Conservation (phyloP, 1,140 invertebrate species). For the Pristionchus pacificus region DNA sequence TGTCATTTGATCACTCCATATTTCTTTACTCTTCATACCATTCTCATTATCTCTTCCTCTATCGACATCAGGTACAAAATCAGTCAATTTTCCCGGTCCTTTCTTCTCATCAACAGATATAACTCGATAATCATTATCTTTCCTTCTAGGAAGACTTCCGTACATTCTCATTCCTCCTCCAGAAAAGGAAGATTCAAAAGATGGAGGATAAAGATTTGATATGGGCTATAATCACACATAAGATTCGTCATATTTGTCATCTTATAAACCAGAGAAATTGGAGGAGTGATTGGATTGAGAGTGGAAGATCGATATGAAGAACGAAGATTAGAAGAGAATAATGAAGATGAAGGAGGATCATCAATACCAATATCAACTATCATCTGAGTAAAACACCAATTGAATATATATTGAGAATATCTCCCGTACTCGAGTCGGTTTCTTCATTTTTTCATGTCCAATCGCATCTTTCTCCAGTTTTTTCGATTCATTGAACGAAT, state of each 20-base stretch:
- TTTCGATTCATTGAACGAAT: too few relatives aligned
- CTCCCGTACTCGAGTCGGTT: too few relatives aligned
- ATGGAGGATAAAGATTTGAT: too few relatives aligned
- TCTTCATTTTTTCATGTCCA: too few relatives aligned
- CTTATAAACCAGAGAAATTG: too few relatives aligned
- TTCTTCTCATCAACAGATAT: neutral
- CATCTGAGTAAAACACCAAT: neutral
- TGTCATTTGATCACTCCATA: neutral
- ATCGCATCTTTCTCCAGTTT: too few relatives aligned
- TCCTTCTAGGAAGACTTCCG: neutral
- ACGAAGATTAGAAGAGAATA: neutral
- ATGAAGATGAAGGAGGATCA: neutral
- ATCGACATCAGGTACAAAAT: neutral
- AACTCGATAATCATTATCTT: neutral
- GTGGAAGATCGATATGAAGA: neutral
- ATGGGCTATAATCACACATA: too few relatives aligned
- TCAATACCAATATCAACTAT: neutral
- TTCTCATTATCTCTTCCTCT: neutral
- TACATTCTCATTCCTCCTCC: too few relatives aligned
- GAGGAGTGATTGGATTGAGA: neutral
- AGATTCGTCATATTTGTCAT: too few relatives aligned
- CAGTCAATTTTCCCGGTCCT: neutral
- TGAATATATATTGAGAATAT: neutral
- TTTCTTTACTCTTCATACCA: neutral
- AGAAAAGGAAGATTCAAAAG: too few relatives aligned